Base-by-base conservation (phyloP, 2,888 invertebrate species). In the Eristalis arbustorum region DNA sequence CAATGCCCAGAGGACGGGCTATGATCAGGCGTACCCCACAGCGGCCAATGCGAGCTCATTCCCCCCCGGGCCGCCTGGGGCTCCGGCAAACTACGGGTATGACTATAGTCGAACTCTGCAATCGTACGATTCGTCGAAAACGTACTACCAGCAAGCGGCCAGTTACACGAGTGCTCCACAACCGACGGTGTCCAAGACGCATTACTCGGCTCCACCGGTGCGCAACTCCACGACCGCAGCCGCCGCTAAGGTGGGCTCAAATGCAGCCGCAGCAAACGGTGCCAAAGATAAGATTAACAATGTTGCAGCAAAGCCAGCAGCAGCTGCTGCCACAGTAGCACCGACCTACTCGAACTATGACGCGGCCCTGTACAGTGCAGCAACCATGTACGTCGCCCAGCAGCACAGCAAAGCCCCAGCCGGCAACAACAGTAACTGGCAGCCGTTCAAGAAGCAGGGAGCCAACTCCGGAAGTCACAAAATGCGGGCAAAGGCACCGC, bases 351-450 rank as follows among this genome's bases (percentile, higher is more conserved):
- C 96, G 91, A 98, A 97, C 91, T 98, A 98, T 94, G 98, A 98
- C 94, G 97, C 98, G 89, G 98, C 98, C 90, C 95, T 98, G 89
- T 98, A 98, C 94, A 98, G 97, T 93, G 98, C 98, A 89, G 98
- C 98, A 89, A 97, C 97, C 88, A 97, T 97, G 96, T 98, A 98
- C 93, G 98, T 98, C 90, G 97, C 98, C 90, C 97, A 97, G 91
- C 96, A 96, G 92, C 91, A 92, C 90, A 91, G 92, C 91, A 92
- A 93, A 91, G 81, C 88, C 11, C 89, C 93, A 85, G 0, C 75
- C 0, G 59, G 74, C 4, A 63, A 57, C 25, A 75, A 69, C 40
- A 23, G 80, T 8, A 90, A 85, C 66, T 92, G 92, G 95, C 95
- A 95, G 91, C 94, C 94, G 61, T 95, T 95, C 91, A 94, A 95